A percentile compares a stretch with the other conserved stretches of the same genome.
Evolutionary conservation across 2,888 invertebrate species (phyloP).

Genomic region (Leptopilina syphax): DNA sequence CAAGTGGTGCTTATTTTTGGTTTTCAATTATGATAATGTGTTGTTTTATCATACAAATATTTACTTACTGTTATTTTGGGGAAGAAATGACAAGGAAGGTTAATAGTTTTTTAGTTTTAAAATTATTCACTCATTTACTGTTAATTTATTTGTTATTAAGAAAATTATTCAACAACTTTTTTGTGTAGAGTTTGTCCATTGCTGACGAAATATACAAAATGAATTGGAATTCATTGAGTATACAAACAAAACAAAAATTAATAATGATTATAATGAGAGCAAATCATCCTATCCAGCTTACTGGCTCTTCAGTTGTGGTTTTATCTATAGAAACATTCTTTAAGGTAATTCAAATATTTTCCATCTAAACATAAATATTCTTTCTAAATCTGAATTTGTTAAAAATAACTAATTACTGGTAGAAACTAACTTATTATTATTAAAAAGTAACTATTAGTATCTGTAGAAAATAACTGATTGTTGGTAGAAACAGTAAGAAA

Average conservation of each 20-base stretch:
- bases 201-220: not conserved
- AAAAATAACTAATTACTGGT: too few species aligned
- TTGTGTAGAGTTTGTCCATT: not conserved
- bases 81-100: constrained; percentile 14
- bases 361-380: too few species aligned
- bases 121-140: not conserved
- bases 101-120: not conserved
- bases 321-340: constrained; percentile 10
- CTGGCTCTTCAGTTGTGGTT: not conserved
- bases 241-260: not conserved
- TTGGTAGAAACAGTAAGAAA: too few species aligned
- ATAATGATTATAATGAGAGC: constrained; percentile 3
- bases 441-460: too few species aligned
- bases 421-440: too few species aligned
- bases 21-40: not conserved
- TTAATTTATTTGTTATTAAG: not conserved
- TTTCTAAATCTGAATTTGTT: too few species aligned
- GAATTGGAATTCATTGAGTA: not conserved
- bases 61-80: constrained; percentile 1
- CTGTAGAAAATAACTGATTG: too few species aligned
- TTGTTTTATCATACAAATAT: not conserved
- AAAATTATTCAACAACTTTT: not conserved
- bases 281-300: not conserved
- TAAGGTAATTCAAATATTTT: not conserved
- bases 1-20: not conserved